A percentile compares a stretch with the other conserved stretches of the same genome.
Conservation (phyloP, 2,797 vertebrate genomes). For the Chrosomus eos region DNA sequence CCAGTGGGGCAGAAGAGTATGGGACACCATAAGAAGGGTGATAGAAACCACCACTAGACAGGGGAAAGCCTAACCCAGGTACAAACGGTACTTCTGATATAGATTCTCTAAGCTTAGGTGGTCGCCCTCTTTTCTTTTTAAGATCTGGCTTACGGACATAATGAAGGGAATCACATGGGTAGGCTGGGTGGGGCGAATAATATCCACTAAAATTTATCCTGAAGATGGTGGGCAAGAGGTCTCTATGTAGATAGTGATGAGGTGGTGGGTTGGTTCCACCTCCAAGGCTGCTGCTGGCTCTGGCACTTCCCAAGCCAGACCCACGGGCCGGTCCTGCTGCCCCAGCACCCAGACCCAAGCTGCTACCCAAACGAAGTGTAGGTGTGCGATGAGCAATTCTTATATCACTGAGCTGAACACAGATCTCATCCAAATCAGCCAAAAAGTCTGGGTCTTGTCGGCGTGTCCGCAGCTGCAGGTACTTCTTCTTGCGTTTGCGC, state of each 20-base stretch:
- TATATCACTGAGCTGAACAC: constrained; percentile 89
- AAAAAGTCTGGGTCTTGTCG: constrained; percentile 95
- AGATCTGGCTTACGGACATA: constrained; percentile 96
- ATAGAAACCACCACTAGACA: constrained; percentile 88
- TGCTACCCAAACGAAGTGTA: constrained; percentile 75
- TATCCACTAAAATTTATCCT: constrained; percentile 97
- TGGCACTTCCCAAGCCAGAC: constrained; percentile 68
- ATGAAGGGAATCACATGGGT: constrained; percentile 96
- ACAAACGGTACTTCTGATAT: constrained; percentile 97
- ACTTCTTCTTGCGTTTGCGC: constrained; percentile 98
- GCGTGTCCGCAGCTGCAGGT: constrained; percentile 87
- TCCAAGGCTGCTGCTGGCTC: constrained; percentile 68
- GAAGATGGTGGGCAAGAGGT: constrained; percentile 96
- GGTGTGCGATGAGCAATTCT: constrained; percentile 91
- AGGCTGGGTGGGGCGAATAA: constrained; percentile 92
- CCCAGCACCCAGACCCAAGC: constrained; percentile 69
- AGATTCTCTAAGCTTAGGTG: constrained; percentile 94
- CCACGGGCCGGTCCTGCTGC: constrained; percentile 68
- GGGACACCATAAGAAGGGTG: constrained; percentile 95
- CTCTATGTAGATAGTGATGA: constrained; percentile 94
- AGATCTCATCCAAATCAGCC: constrained; percentile 91
- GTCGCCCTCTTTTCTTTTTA: constrained; percentile 96
- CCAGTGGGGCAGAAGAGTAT: constrained; percentile 93
- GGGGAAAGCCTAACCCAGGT: constrained; percentile 93
- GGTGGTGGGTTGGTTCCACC: constrained; percentile 76